These are phyloP conservation scores for Babyrousa celebensis DNA, from an alignment of 2,797 vertebrate genomes.

Conservation along the genomic window DNA sequence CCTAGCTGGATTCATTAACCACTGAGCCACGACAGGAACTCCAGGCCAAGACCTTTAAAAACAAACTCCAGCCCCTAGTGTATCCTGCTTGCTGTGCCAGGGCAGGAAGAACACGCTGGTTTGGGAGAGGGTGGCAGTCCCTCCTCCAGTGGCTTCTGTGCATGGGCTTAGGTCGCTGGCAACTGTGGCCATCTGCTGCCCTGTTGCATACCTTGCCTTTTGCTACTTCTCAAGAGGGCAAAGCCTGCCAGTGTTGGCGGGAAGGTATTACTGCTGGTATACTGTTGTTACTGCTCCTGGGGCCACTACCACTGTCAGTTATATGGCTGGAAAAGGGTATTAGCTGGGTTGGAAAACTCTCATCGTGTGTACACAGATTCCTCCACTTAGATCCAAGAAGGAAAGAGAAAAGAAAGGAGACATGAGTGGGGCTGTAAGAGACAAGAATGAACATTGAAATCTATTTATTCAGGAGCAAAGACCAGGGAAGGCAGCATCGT, in stretches of 20 bases:
- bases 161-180: neutral
- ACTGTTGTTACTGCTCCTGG: fast-evolving
- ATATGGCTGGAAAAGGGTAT: neutral
- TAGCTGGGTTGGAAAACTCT: neutral
- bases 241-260: neutral
- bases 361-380: neutral
- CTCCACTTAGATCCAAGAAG: neutral
- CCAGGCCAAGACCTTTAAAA: neutral
- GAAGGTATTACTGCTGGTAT: neutral
- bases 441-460: neutral
- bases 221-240: neutral
- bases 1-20: too few species aligned
- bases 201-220: neutral
- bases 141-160: neutral
- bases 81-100: fast-evolving
- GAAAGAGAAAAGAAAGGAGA: neutral
- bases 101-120: neutral
- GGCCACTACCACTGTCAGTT: neutral
- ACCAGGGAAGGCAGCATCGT: neutral
- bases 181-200: neutral
- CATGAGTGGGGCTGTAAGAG: neutral
- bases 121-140: neutral
- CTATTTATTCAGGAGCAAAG: neutral
- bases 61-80: neutral
- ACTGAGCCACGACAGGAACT: too few species aligned